Conservation (phyloP, 2,797 vertebrate genomes). For the Catostomus latipinnis region DNA sequence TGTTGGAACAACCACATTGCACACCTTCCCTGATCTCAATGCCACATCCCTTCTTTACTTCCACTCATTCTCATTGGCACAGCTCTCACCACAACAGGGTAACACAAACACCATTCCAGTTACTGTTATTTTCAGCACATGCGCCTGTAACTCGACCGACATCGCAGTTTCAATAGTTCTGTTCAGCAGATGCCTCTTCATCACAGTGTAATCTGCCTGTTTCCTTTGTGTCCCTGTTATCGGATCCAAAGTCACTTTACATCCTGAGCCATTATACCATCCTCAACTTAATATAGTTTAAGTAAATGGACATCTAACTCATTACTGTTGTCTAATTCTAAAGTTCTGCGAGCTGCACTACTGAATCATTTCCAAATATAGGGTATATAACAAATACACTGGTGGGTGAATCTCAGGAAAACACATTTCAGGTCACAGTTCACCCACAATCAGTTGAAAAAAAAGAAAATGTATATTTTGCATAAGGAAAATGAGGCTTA, state of each 20-base stretch:
- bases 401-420: too few species aligned
- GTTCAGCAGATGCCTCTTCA: constrained; percentile 21
- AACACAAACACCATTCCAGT: constrained; percentile 18
- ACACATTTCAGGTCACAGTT: too few species aligned
- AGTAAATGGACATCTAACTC: constrained; percentile 25
- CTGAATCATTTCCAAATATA: constrained; percentile 26
- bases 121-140: constrained; percentile 14
- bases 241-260: constrained; percentile 40
- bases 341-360: constrained; percentile 18
- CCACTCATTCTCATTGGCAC: constrained; percentile 2
- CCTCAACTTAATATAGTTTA: constrained; percentile 36
- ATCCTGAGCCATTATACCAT: constrained; percentile 32
- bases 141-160: constrained; percentile 34
- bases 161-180: constrained; percentile 25
- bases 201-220: constrained; percentile 28
- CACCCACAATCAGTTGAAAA: too few species aligned
- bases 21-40: not conserved
- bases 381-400: not conserved
- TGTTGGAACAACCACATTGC: not conserved
- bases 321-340: constrained; percentile 25
- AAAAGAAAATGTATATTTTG: too few species aligned
- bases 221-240: constrained; percentile 29
- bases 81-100: constrained; percentile 1
- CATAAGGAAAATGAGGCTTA: too few species aligned
- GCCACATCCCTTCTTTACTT: constrained; percentile 9